phyloP scores from a whole-genome alignment of 2,888 invertebrate genomes.

The Seira ritae region DNA sequence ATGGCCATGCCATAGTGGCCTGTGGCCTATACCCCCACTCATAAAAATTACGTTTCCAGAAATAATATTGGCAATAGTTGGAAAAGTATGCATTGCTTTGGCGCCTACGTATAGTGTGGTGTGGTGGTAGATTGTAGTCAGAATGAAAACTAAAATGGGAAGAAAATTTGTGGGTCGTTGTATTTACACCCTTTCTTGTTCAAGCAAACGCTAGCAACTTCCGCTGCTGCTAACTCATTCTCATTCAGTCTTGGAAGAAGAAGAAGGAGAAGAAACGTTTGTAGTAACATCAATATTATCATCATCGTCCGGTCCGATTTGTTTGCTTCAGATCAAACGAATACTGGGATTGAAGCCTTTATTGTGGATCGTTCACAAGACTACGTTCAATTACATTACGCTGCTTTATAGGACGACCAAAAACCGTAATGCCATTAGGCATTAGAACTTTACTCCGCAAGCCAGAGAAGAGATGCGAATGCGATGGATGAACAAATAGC shows the following conservation, averaged over 20 bases:
- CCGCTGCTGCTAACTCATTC: neutral
- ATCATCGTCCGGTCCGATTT: neutral
- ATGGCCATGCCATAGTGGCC: neutral
- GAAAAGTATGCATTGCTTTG: neutral
- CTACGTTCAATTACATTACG: conserved; percentile 47
- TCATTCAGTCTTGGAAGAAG: neutral
- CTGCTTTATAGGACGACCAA: neutral
- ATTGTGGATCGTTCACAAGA: neutral
- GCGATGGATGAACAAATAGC: neutral
- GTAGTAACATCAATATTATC: neutral
- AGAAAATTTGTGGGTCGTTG: neutral
- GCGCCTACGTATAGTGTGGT: too few species aligned
- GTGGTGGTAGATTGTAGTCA: neutral
- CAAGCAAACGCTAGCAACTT: neutral
- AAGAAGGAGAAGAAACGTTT: too few species aligned
- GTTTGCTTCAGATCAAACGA: neutral
- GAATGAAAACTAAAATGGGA: neutral
- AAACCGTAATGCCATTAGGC: neutral
- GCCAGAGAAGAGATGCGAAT: too few species aligned
- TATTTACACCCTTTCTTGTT: neutral
- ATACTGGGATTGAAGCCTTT: neutral
- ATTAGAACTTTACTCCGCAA: neutral
- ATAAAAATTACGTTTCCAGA: neutral
- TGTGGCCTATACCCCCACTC: neutral
- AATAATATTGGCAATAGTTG: neutral